Percentiles rank a stretch among this genome's conserved stretches.
Conservation (phyloP, 2,797 vertebrate genomes). For the Coreius guichenoti region DNA sequence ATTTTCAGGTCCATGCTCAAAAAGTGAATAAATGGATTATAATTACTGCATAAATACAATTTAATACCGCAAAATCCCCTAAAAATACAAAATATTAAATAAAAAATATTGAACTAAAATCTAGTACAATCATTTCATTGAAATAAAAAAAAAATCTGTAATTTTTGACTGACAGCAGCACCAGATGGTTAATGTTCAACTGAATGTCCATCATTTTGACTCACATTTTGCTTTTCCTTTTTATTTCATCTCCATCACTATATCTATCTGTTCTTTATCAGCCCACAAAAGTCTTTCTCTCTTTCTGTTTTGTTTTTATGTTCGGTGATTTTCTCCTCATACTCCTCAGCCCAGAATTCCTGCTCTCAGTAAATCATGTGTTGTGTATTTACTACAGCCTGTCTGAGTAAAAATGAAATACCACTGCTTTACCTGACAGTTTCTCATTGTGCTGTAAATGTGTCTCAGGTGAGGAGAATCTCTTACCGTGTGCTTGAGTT, state of each 20-base stretch:
- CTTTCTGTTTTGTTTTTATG: not conserved
- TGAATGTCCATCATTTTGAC: not conserved
- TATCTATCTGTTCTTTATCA: not conserved
- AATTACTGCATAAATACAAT: no score
- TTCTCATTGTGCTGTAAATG: no score
- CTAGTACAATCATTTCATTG: no score
- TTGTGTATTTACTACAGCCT: not conserved
- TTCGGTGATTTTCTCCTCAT: not conserved
- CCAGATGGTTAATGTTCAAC: not conserved
- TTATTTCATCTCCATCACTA: not conserved
- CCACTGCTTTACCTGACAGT: not conserved
- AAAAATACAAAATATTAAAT: no score
- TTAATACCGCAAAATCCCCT: no score
- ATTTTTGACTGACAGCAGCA: no score
- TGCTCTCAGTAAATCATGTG: not conserved
- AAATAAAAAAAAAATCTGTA: no score
- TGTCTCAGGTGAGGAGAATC: not conserved
- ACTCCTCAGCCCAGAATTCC: not conserved
- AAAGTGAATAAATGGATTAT: no score
- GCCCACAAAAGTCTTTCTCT: not conserved
- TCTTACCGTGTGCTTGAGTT: slow-evolving; percentile 19
- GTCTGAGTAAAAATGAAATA: not conserved
- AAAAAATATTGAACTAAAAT: no score
- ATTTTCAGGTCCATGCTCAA: no score
- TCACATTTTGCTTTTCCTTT: not conserved